Evolutionary conservation across 2,797 vertebrate species (phyloP).

Genomic region (Pogonophryne albipinna): DNA sequence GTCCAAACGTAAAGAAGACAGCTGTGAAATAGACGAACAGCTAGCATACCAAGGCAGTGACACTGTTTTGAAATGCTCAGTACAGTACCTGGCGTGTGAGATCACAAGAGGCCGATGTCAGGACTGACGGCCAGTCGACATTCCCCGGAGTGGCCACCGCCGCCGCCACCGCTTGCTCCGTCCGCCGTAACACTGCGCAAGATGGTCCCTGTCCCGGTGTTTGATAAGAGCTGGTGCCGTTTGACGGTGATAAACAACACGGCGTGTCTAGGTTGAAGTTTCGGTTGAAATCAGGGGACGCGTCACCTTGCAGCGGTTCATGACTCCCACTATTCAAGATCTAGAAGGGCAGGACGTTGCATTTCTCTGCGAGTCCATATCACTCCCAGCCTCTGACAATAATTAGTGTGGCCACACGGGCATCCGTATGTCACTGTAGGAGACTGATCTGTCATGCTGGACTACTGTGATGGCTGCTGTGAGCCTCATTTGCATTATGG

Average conservation of each 20-base stretch:
- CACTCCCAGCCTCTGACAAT: conserved; percentile 72
- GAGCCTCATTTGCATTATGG: neutral
- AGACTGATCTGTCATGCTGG: conserved; percentile 56
- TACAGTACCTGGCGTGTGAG: conserved; percentile 80
- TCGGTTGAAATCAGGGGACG: conserved; percentile 79
- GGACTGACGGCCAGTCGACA: conserved; percentile 83
- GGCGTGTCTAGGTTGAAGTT: conserved; percentile 73
- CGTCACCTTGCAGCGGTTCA: conserved; percentile 85
- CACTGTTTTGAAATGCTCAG: conserved; percentile 62
- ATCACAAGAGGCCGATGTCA: conserved; percentile 86
- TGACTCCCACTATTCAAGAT: conserved; percentile 82
- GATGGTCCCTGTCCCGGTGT: conserved; percentile 71
- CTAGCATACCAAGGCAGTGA: conserved; percentile 40
- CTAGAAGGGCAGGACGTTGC: conserved; percentile 83
- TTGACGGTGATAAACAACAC: conserved; percentile 55
- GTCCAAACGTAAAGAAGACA: conserved; percentile 11
- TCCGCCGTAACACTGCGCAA: conserved; percentile 68
- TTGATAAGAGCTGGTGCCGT: conserved; percentile 53
- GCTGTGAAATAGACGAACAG: conserved; percentile 2
- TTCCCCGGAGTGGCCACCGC: conserved; percentile 81
- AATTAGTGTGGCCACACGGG: conserved; percentile 78
- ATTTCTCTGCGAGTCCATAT: conserved; percentile 77
- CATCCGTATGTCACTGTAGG: conserved; percentile 76
- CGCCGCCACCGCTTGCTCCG: conserved; percentile 64
- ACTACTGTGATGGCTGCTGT: conserved; percentile 31